Evolutionary conservation across 2,888 invertebrate species (phyloP).

Genomic region (Bembecia ichneumoniformis): DNA sequence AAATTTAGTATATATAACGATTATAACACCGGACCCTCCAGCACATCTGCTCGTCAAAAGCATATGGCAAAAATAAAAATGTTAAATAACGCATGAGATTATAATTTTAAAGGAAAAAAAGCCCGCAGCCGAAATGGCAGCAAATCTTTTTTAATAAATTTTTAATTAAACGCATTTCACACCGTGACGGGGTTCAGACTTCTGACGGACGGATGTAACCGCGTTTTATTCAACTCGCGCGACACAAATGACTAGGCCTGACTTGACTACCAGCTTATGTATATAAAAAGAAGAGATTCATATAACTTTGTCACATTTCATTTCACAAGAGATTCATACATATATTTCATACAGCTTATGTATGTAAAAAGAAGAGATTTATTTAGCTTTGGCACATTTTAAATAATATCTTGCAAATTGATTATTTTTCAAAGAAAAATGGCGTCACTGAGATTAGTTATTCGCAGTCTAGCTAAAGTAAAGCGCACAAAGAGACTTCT

Average conservation of each 20-base stretch:
- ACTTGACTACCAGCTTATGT: not conserved
- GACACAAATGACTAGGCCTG: not conserved
- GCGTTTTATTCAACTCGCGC: constrained; percentile 19
- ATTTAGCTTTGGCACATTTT: not conserved
- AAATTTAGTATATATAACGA: too few relatives aligned
- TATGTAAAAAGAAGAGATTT: not conserved
- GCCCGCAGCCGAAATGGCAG: constrained; percentile 2
- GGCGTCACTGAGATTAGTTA: too few relatives aligned
- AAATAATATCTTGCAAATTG: not conserved
- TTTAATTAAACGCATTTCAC: constrained; percentile 23
- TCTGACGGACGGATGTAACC: constrained; percentile 42
- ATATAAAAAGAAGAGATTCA: not conserved
- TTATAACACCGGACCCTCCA: too few relatives aligned
- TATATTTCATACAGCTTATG: not conserved
- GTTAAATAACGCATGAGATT: too few relatives aligned
- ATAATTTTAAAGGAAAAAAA: not conserved
- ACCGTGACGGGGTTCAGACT: constrained; percentile 25
- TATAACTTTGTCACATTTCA: not conserved
- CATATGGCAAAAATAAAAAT: too few relatives aligned
- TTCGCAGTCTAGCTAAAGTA: too few relatives aligned
- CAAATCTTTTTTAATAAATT: constrained; percentile 10
- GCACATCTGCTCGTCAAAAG: too few relatives aligned
- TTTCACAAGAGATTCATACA: not conserved
- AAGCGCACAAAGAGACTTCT: too few relatives aligned
- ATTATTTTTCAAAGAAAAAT: too few relatives aligned